Conservation (phyloP, 2,113 vertebrate species). For the Apus apus region DNA sequence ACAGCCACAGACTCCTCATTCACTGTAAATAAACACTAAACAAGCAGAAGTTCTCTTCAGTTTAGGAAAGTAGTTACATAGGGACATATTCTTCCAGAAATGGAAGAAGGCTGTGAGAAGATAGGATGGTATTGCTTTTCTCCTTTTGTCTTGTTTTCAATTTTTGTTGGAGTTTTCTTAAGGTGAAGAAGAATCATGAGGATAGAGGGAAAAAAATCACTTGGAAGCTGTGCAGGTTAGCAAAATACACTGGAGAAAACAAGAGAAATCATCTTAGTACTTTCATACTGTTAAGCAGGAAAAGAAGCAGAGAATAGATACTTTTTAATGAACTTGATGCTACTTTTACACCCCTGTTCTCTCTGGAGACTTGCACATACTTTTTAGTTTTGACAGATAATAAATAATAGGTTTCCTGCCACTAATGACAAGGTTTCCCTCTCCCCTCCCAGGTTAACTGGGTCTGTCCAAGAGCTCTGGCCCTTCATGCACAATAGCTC, state of each 20-base stretch:
- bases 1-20: not conserved
- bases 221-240: not conserved
- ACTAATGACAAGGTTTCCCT: not conserved
- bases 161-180: not conserved
- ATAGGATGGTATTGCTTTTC: not conserved
- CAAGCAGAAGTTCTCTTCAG: not conserved
- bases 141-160: not conserved
- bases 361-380: not conserved
- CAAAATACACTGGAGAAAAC: not conserved
- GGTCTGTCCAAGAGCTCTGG: not conserved
- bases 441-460: not conserved
- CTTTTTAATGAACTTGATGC: not conserved
- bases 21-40: not conserved
- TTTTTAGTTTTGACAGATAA: slow-evolving; percentile 9
- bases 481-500: not conserved
- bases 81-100: not conserved
- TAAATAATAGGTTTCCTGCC: slow-evolving; percentile 29
- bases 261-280: not conserved
- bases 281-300: not conserved
- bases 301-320: not conserved
- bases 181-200: not conserved
- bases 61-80: not conserved
- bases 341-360: not conserved
- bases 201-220: not conserved
- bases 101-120: not conserved